Evolutionary conservation across 2,888 invertebrate genomes (phyloP), one percentile per base, ranked within the genome.

Genomic region (Chloroclystis v-ata): DNA sequence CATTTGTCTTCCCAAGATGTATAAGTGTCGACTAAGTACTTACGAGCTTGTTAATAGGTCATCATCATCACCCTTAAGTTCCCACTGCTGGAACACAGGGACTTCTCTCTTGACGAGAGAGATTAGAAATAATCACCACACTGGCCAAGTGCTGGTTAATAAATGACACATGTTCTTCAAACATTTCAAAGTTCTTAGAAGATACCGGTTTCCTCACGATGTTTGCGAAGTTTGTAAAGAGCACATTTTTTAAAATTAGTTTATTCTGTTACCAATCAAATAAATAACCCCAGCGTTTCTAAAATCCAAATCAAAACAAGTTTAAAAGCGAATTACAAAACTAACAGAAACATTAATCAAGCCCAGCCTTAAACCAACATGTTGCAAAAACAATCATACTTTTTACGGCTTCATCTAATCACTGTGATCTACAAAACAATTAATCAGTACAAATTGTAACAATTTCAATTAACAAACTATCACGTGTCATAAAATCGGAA

Each of bases 391-490:
- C 53, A 14, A 57, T 52, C 52, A 49, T 33, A 26, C 28, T 45
- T 51, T 49, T 57, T 53, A 52, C 48, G 40, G 40, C 43, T 54
- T 28, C 35, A 30, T 40, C 43, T 52, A 49, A 56, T 56, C 56
- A 46, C 42, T 28, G 46, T 35, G 43, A 57, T 55, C 57, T 55
- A 50, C 40, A 53, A 49, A 52, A 52, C 53, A 53, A 57, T 57
- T 54, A 53, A 57, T 54, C 54, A 51, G 28, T 30, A 41, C 33
- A 52, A 49, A 53, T 55, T 52, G 52, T 54, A 54, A 57, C 52
- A 49, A 35, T 53, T 57, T 57, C 55, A 55, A 56, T 57, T 54
- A 57, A 46, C 39, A 52, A 56, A 49, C 43, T 49, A 55, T 54
- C 43, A 52, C 37, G 44, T 44, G 52, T 52, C 39, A 26, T 56